Evolutionary conservation across 2,888 invertebrate species (phyloP).

Genomic region (Creontiades dilutus): DNA sequence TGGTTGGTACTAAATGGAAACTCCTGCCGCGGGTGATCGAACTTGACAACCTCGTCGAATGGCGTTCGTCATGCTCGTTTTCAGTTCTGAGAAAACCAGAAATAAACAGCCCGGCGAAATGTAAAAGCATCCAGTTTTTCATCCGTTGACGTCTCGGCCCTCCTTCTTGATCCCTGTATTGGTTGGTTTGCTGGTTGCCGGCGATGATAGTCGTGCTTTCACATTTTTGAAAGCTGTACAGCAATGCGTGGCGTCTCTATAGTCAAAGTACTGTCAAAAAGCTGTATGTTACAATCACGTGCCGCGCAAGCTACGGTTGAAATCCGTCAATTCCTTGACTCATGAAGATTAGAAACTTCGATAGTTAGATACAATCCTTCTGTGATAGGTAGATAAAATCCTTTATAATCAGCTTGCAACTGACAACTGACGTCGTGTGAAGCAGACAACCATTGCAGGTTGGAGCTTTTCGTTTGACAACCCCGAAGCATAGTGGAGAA

Average conservation of each 20-base stretch:
- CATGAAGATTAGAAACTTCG: too few species aligned
- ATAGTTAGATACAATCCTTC: too few species aligned
- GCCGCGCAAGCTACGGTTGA: too few species aligned
- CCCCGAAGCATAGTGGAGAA: too few species aligned
- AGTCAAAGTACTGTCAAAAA: too few species aligned
- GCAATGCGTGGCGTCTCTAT: neutral
- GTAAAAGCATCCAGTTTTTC: neutral
- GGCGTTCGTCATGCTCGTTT: neutral
- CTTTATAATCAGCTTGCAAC: too few species aligned
- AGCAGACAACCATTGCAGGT: too few species aligned
- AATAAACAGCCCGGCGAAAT: neutral
- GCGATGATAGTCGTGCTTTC: neutral
- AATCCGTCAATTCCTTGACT: too few species aligned
- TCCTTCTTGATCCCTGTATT: neutral
- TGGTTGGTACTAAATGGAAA: constrained; percentile 7
- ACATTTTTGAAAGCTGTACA: neutral
- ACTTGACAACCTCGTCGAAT: constrained; percentile 8
- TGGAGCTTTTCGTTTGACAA: too few species aligned
- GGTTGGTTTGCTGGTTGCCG: neutral
- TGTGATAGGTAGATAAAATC: too few species aligned
- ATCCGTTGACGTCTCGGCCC: neutral
- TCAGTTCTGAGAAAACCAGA: constrained; percentile 20
- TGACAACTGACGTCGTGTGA: too few species aligned
- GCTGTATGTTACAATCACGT: too few species aligned
- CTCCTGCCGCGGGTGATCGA: neutral